phyloP scores from a whole-genome alignment of 2,888 invertebrate genomes.

The Papilio elwesi region DNA sequence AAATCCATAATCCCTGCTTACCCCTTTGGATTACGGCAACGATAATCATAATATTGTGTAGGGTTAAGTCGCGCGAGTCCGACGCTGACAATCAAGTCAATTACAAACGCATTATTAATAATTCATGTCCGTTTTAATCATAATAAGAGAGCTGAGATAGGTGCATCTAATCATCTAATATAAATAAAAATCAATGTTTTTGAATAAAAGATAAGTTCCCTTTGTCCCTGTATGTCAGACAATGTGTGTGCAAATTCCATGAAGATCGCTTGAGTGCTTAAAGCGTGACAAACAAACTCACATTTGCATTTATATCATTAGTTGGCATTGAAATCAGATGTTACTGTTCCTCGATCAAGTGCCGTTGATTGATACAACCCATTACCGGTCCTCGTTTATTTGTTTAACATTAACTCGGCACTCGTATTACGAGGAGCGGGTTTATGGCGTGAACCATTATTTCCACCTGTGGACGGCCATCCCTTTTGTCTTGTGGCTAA shows the following conservation, averaged over 20 bases:
- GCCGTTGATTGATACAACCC: background rate
- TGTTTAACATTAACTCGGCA: background rate
- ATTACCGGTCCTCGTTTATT: background rate
- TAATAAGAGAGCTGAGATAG: background rate
- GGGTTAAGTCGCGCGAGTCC: background rate
- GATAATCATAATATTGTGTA: constrained; percentile 10
- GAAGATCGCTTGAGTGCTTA: no score
- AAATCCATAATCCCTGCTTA: no score
- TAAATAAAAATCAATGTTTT: background rate
- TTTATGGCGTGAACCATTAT: background rate
- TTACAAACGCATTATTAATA: constrained; percentile 12
- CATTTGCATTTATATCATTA: no score
- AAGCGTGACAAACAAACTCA: no score
- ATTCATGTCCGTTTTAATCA: background rate
- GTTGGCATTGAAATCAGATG: background rate
- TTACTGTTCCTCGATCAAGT: background rate
- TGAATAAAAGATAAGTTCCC: no score
- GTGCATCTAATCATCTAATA: background rate
- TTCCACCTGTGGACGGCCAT: constrained; percentile 3
- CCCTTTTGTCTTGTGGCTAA: background rate
- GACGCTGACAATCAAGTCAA: constrained; percentile 3
- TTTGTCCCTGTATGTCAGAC: no score
- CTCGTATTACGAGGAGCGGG: background rate
- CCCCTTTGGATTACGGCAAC: no score
- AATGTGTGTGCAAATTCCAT: no score